phyloP scores from a whole-genome alignment of 2,888 invertebrate genomes.

The Perithous albicinctus region DNA sequence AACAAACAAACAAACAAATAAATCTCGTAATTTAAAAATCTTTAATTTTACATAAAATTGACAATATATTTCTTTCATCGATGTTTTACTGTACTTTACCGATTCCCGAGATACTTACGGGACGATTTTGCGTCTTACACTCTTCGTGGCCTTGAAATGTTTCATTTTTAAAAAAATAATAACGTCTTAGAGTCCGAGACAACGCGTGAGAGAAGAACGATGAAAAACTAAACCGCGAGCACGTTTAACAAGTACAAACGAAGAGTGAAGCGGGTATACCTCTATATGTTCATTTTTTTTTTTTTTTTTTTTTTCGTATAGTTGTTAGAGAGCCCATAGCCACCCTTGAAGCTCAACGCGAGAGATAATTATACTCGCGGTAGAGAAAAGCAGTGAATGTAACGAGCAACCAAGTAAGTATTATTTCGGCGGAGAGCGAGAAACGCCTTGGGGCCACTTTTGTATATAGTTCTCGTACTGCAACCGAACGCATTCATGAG shows the following conservation, averaged over 20 bases:
- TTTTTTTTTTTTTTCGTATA: too few species aligned
- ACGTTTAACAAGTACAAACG: slow-evolving; percentile 1
- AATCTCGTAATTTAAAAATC: too few species aligned
- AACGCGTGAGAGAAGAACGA: neutral
- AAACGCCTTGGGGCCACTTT: neutral
- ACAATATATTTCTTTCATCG: too few species aligned
- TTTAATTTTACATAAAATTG: too few species aligned
- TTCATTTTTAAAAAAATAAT: neutral
- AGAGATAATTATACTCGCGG: slow-evolving; percentile 43
- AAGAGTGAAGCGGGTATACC: neutral
- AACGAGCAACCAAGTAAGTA: slow-evolving; percentile 15
- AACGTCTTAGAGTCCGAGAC: neutral
- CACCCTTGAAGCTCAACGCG: neutral
- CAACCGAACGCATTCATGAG: slow-evolving; percentile 5
- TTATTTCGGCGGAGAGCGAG: slow-evolving; percentile 24
- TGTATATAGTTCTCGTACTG: neutral
- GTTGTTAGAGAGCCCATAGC: neutral
- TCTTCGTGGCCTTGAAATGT: neutral
- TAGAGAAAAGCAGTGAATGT: slow-evolving; percentile 8
- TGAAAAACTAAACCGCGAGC: neutral
- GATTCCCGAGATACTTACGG: neutral
- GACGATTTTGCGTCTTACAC: neutral
- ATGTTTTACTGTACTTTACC: too few species aligned
- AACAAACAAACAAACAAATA: too few species aligned
- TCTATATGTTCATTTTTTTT: slow-evolving; percentile 6